These are phyloP conservation scores for Sebastes iracundus DNA, from an alignment of 2,797 vertebrate genomes.

Conservation along the genomic window DNA sequence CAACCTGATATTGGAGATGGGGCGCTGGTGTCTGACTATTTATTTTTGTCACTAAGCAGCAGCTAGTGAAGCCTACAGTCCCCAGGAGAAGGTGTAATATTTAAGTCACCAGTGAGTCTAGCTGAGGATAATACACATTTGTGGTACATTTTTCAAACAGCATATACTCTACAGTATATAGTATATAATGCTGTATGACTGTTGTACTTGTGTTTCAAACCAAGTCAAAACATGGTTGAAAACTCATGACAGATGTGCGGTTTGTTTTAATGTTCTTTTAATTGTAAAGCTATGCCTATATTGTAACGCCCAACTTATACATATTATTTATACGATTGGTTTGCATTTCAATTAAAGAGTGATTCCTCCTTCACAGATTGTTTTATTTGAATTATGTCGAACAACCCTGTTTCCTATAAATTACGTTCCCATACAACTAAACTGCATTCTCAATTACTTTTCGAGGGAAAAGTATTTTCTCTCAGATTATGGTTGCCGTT, in stretches of 20 bases:
- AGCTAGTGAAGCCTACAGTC: background rate
- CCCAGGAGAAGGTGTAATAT: background rate
- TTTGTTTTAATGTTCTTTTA: background rate
- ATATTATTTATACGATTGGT: background rate
- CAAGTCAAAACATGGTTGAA: background rate
- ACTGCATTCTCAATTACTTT: no score
- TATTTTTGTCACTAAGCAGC: conserved; percentile 17
- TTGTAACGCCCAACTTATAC: no score
- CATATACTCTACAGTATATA: background rate
- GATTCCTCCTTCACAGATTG: background rate
- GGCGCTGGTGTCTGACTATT: background rate
- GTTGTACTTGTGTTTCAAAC: background rate
- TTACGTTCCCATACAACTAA: no score
- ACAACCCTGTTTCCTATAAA: no score
- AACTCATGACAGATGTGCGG: background rate
- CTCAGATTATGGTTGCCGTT: no score
- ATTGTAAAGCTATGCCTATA: no score
- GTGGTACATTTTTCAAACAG: background rate
- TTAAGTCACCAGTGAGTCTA: background rate
- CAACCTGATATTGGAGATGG: background rate
- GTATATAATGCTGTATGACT: background rate
- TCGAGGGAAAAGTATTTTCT: no score
- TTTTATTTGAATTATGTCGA: background rate
- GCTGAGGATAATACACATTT: background rate
- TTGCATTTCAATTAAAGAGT: background rate